Percentiles rank a stretch among this genome's conserved stretches.
Conservation (phyloP, 2,888 invertebrate genomes). For the Cheilosia impressa region DNA sequence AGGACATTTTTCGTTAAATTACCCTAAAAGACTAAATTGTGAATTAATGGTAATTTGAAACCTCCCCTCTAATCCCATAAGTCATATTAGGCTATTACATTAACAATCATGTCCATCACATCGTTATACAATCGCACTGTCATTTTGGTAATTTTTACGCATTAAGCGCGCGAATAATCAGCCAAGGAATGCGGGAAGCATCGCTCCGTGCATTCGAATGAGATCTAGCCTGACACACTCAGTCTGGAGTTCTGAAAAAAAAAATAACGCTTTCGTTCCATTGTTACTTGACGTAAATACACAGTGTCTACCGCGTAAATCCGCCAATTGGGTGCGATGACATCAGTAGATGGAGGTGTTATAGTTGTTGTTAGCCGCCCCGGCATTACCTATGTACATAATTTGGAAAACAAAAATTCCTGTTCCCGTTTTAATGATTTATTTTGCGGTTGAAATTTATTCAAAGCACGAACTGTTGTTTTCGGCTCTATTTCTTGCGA, state of each 20-base stretch:
- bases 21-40: too few relatives aligned
- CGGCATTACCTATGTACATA: not conserved
- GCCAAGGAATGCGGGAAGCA: not conserved
- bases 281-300: not conserved
- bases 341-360: constrained; percentile 6
- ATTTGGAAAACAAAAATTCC: not conserved
- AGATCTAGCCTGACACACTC: constrained; percentile 3
- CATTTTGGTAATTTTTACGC: not conserved
- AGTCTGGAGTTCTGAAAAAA: not conserved
- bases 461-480: constrained; percentile 5
- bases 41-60: too few relatives aligned
- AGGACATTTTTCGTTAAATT: too few relatives aligned
- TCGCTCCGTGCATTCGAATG: constrained; percentile 7
- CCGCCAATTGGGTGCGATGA: constrained; percentile 14
- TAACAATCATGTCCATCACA: not conserved
- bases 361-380: not conserved
- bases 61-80: too few relatives aligned
- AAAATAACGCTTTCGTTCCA: not conserved
- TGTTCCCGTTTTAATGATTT: constrained; percentile 20
- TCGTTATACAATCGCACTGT: not conserved
- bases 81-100: not conserved
- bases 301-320: not conserved
- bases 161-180: not conserved
- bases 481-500: not conserved
- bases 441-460: constrained; percentile 9